These are phyloP conservation scores for Trichogramma evanescens DNA, from an alignment of 2,888 invertebrate genomes.

Conservation along the genomic window DNA sequence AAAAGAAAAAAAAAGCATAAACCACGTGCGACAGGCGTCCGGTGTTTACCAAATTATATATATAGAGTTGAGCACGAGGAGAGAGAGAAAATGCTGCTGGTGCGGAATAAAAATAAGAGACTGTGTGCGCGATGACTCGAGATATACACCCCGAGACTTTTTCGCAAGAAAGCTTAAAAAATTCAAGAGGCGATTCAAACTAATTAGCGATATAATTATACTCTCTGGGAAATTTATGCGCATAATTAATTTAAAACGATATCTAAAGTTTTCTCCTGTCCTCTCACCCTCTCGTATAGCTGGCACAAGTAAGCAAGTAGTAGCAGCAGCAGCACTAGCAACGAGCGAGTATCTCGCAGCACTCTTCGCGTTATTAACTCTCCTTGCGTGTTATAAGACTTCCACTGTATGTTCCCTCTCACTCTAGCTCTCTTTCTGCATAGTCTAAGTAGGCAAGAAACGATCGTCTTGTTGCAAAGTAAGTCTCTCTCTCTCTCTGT, in stretches of 20 bases:
- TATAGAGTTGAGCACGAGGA: too few species aligned
- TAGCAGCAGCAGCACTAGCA: too few species aligned
- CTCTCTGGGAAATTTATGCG: constrained; percentile 19
- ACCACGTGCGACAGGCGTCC: too few species aligned
- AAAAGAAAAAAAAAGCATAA: too few species aligned
- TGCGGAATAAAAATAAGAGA: too few species aligned
- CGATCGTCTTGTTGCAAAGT: neutral
- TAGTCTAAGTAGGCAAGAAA: neutral
- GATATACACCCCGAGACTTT: neutral
- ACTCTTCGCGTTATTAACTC: constrained; percentile 21
- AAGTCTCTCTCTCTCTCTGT: constrained; percentile 5
- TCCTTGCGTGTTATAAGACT: neutral
- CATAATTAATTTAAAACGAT: constrained; percentile 25
- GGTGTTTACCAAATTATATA: too few species aligned
- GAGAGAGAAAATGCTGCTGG: too few species aligned
- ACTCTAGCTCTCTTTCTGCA: too few species aligned
- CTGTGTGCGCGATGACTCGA: too few species aligned
- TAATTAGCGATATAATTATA: constrained; percentile 24
- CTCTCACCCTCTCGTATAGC: too few species aligned
- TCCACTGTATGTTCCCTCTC: too few species aligned
- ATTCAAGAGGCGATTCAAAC: constrained; percentile 21
- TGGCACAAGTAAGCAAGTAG: too few species aligned
- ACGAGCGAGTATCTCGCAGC: constrained; percentile 13
- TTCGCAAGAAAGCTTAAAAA: constrained; percentile 8
- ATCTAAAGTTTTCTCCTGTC: constrained; percentile 20